phyloP scores from a whole-genome alignment of 2,888 invertebrate genomes.

The Aphodius sticticus region DNA sequence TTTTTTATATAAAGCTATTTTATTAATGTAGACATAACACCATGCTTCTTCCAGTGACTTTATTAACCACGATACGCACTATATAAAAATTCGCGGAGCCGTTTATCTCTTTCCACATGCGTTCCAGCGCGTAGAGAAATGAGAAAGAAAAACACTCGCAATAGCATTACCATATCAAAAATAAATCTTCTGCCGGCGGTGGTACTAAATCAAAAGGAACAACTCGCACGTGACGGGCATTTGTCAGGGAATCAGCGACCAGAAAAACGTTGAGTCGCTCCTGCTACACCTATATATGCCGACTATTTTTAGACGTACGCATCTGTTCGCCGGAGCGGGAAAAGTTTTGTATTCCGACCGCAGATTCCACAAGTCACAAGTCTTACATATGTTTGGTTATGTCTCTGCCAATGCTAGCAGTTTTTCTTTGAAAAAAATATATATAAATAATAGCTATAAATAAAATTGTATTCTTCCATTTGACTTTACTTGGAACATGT shows the following conservation, averaged over 20 bases:
- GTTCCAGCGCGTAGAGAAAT: neutral
- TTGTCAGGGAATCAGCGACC: constrained; percentile 4
- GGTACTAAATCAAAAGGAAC: neutral
- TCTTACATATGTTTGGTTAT: neutral
- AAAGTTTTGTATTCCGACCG: neutral
- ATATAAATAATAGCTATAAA: too few species aligned
- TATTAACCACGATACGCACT: neutral
- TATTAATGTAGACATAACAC: too few species aligned
- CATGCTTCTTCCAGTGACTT: neutral
- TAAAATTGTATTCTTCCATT: too few species aligned
- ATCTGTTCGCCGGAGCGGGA: neutral
- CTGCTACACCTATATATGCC: neutral
- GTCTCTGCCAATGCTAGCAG: neutral
- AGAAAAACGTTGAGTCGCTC: neutral
- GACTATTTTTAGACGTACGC: neutral
- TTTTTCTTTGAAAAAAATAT: too few species aligned
- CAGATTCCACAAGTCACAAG: neutral
- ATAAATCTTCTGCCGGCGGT: neutral
- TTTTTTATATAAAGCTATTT: too few species aligned
- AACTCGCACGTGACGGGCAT: constrained; percentile 4
- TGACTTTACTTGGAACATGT: too few species aligned
- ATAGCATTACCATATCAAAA: neutral
- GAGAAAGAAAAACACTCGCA: neutral
- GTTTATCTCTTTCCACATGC: neutral
- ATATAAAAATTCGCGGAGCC: neutral